These are phyloP conservation scores for Scelioninae gen. 2 DNA, from an alignment of 2,888 invertebrate species.

Conservation along the genomic window DNA sequence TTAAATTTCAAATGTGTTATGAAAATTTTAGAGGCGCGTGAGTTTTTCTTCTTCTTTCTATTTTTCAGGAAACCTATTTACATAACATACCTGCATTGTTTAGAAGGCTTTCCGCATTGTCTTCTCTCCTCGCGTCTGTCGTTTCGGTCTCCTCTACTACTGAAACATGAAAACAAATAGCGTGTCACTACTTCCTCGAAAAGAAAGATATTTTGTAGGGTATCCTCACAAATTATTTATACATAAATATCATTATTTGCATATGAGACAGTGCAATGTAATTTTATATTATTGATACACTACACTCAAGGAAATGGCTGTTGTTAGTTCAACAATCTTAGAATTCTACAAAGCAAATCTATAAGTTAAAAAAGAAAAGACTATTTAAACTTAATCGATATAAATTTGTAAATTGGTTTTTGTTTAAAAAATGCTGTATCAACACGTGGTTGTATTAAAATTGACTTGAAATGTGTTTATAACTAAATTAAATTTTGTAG, in stretches of 20 bases:
- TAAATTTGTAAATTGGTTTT: too few species aligned
- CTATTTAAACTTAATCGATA: too few species aligned
- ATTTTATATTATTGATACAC: too few species aligned
- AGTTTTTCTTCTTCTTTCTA: constrained; percentile 55
- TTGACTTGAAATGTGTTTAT: too few species aligned
- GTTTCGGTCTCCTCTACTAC: constrained; percentile 62
- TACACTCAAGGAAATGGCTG: too few species aligned
- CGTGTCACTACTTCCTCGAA: constrained; percentile 42
- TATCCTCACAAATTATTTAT: constrained; percentile 37
- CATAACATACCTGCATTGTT: constrained; percentile 60
- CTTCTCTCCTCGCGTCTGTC: constrained; percentile 50
- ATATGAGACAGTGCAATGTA: too few species aligned
- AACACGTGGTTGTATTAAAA: too few species aligned
- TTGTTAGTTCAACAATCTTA: too few species aligned
- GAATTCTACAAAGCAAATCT: too few species aligned
- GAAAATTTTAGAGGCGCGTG: constrained; percentile 52
- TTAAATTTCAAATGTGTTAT: constrained; percentile 56
- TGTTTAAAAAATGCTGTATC: too few species aligned
- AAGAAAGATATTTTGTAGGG: constrained; percentile 30
- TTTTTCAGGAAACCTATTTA: constrained; percentile 54
- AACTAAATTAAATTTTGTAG: too few species aligned
- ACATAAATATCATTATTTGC: constrained; percentile 11
- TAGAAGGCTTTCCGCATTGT: constrained; percentile 61
- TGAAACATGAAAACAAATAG: constrained; percentile 61
- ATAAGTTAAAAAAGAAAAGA: too few species aligned